A percentile compares a stretch with the other conserved stretches of the same genome.
These are phyloP conservation scores for Aplysia californica DNA, from an alignment of 1,140 invertebrate genomes.

Conservation along the genomic window DNA sequence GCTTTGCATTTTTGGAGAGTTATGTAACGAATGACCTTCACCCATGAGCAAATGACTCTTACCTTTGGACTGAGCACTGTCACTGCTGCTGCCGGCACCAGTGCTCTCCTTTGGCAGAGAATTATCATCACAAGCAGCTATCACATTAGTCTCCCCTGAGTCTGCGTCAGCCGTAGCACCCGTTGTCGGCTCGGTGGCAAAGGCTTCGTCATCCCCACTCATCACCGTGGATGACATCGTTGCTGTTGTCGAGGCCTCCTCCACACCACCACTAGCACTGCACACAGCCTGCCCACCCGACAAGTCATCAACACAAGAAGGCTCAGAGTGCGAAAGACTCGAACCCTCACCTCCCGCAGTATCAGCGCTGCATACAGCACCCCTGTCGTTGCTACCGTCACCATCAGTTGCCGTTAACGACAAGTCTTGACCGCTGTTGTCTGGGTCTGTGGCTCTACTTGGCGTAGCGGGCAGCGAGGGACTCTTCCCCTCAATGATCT, in stretches of 20 bases:
- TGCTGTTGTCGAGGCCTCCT: not conserved
- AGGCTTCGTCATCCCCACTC: not conserved
- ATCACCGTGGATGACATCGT: not conserved
- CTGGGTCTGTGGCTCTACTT: not conserved
- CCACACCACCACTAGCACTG: not conserved
- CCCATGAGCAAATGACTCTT: not conserved
- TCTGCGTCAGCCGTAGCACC: too few species aligned
- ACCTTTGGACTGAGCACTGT: slow-evolving; percentile 7
- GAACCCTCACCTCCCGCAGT: too few species aligned
- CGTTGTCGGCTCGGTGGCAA: not conserved
- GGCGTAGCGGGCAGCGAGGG: slow-evolving; percentile 1
- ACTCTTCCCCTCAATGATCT: slow-evolving; percentile 58
- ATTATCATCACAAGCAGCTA: slow-evolving; percentile 1
- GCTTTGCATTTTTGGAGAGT: not conserved
- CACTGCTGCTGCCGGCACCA: not conserved
- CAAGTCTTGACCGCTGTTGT: not conserved
- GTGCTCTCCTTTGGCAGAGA: not conserved
- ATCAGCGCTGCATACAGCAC: too few species aligned
- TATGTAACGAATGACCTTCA: not conserved
- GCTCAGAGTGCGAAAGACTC: not conserved
- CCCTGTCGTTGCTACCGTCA: not conserved
- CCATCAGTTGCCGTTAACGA: not conserved
- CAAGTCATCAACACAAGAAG: not conserved
- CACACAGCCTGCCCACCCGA: not conserved
- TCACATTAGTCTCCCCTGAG: slow-evolving; percentile 17